Evolutionary conservation across 2,888 invertebrate species (phyloP).

Genomic region (Ariolimax columbianus): DNA sequence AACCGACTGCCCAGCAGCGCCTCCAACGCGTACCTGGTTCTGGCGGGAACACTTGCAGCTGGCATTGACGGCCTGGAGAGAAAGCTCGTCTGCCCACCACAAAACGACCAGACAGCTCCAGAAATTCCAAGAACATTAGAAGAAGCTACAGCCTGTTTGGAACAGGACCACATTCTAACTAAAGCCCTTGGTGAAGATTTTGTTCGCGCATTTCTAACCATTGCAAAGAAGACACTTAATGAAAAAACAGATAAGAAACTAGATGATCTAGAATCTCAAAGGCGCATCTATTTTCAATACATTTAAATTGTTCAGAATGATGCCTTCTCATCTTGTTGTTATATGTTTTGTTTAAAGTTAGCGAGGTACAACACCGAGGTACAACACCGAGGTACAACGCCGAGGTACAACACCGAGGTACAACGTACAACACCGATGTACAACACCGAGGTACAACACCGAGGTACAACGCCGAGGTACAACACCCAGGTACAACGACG

Average conservation of each 20-base stretch:
- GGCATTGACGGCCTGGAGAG: slow-evolving; percentile 55
- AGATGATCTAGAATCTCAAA: background rate
- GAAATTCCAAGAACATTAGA: slow-evolving; percentile 42
- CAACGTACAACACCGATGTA: too few species aligned
- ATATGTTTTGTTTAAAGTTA: too few species aligned
- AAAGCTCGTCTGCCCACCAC: slow-evolving; percentile 50
- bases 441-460: too few species aligned
- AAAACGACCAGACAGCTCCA: slow-evolving; percentile 25
- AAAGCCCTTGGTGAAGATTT: slow-evolving; percentile 36
- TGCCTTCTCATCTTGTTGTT: too few species aligned
- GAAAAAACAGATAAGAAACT: slow-evolving; percentile 1
- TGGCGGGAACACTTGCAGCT: slow-evolving; percentile 56
- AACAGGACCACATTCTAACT: slow-evolving; percentile 26
- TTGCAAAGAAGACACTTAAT: background rate
- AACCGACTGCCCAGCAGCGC: slow-evolving; percentile 54
- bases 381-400: too few species aligned
- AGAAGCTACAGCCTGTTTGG: slow-evolving; percentile 12
- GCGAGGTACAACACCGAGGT: too few species aligned
- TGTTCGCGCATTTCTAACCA: background rate
- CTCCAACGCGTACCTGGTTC: slow-evolving; percentile 54
- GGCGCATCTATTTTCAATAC: slow-evolving; percentile 24
- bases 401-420: too few species aligned
- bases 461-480: too few species aligned
- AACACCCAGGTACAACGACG: too few species aligned
- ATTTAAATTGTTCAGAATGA: background rate